Base-by-base conservation (phyloP, 1,140 invertebrate genomes). In the Archivesica marissinica region DNA sequence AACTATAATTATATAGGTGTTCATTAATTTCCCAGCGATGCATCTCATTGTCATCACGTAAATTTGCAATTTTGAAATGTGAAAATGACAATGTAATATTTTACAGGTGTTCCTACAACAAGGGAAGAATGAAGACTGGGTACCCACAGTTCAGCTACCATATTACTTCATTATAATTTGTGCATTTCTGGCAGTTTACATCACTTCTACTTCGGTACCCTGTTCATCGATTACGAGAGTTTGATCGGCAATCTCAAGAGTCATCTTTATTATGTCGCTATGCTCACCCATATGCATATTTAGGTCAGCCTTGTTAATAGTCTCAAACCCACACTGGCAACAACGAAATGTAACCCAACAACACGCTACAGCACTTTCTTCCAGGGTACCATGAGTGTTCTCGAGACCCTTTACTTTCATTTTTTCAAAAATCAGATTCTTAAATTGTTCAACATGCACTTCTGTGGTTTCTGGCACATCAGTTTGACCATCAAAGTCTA, bases 241-340 rank as follows among this genome's bases (percentile, higher is more conserved):
- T 6, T 59, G 33, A 23, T 85, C 56, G 0, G 77, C 61, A 17
- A 93, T 89, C 47, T 92, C 89, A 7, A 92, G 81, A 0, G 92
- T 92, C 83, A 89, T 89, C 47, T 91, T 87, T 47, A 93, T 93
- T 33, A 93, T 88, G 72, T 93, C 93, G 11, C 89, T 89, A 56
- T 93, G 93, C 28, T 68, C 80, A 25, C 90, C 90, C 93, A 94
- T 94, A 82, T 94, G 93, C 38, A 90, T 61, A 59, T 92, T 92
- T 9, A 94, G 86, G 54, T 91, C 88, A 30, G 91, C 88, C 75
- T 93, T 93, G 84, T 93, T 92, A 28, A 93, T 92, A 17, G 93
- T 93, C 85, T 94, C 93, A 87, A 92, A 94, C n/a, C 92, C 92
- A 88, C 93, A 94, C 88, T 93, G 93, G 72, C 93, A 93, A 68